Conservation (phyloP, 2,113 vertebrate species). For the Podiceps cristatus region DNA sequence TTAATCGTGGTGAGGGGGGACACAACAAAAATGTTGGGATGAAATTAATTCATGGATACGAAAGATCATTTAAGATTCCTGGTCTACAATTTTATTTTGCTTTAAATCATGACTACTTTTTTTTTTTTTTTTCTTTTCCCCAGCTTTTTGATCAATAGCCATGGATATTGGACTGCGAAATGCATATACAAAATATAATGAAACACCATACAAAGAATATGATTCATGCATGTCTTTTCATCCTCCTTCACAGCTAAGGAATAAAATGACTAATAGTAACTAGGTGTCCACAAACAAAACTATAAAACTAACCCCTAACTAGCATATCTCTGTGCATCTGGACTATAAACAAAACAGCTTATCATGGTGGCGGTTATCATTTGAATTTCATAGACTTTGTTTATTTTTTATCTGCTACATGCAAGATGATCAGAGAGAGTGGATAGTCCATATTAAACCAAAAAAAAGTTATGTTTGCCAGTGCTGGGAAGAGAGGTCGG, state of each 20-base stretch:
- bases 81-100: neutral
- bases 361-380: neutral
- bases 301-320: neutral
- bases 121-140: neutral
- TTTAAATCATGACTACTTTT: neutral
- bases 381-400: neutral
- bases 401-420: neutral
- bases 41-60: neutral
- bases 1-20: accelerated
- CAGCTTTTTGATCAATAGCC: neutral
- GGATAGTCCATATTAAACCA: accelerated
- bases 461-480: neutral
- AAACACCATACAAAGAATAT: neutral
- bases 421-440: neutral
- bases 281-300: neutral
- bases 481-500: neutral
- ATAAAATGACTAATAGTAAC: neutral
- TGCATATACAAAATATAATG: neutral
- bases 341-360: neutral
- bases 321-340: neutral
- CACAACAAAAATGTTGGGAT: neutral
- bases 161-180: neutral
- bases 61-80: neutral
- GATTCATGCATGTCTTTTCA: neutral
- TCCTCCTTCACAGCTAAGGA: neutral